These are phyloP conservation scores for Varecia variegata DNA, from an alignment of 2,797 vertebrate genomes.

Conservation along the genomic window DNA sequence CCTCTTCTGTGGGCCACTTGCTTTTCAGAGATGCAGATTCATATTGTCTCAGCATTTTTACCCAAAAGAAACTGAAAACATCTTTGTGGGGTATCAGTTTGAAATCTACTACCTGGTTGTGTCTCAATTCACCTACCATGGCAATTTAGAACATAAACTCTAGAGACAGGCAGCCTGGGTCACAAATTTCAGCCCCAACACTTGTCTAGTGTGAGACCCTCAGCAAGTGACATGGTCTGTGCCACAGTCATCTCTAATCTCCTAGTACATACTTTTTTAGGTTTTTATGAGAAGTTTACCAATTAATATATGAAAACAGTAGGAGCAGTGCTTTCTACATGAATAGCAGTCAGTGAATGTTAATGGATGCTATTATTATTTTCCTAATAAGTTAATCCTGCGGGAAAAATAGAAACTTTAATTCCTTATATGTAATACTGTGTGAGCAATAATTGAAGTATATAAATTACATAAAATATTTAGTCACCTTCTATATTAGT, in stretches of 20 bases:
- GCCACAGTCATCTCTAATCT: background rate
- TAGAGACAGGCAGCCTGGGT: background rate
- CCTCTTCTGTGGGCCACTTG: background rate
- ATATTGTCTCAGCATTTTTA: background rate
- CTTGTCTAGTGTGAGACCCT: fast-evolving
- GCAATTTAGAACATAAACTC: background rate
- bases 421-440: background rate
- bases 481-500: background rate
- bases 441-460: background rate
- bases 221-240: background rate
- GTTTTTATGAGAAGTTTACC: background rate
- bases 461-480: background rate
- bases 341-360: background rate
- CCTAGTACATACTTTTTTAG: background rate
- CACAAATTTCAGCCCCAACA: background rate
- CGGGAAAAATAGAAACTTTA: background rate
- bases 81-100: background rate
- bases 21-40: background rate
- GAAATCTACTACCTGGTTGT: background rate
- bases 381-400: background rate
- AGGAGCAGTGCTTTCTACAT: background rate
- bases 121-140: background rate
- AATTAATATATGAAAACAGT: background rate
- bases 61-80: background rate
- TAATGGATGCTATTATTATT: background rate